Evolutionary conservation across 2,797 vertebrate species (phyloP).

Genomic region (Eulemur coronatus): DNA sequence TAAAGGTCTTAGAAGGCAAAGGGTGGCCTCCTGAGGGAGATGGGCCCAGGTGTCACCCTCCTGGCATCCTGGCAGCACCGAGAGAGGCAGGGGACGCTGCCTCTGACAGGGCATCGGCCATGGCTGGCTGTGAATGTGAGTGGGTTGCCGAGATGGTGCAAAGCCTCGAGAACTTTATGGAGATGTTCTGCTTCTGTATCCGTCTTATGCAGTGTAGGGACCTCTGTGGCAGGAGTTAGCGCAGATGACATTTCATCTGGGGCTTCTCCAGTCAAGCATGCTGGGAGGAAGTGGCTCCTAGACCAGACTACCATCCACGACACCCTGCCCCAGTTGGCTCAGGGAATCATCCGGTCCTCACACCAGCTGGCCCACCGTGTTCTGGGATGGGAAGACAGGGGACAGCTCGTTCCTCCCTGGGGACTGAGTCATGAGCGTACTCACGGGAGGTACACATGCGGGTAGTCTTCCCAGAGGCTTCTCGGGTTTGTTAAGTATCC

Average conservation of each 20-base stretch:
- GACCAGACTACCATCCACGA: not conserved
- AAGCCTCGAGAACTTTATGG: not conserved
- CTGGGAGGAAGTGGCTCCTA: not conserved
- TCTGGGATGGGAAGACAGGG: not conserved
- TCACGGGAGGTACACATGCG: constrained; percentile 96
- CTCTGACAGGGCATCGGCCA: not conserved
- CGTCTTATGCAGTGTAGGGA: accelerated
- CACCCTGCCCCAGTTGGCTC: accelerated
- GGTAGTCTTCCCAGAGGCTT: constrained; percentile 98
- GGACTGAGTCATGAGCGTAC: constrained; percentile 60
- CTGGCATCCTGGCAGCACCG: not conserved
- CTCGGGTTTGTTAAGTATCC: constrained; percentile 94
- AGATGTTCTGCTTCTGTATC: not conserved
- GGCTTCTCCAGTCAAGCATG: not conserved
- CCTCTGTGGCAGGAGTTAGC: not conserved
- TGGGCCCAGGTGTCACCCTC: not conserved
- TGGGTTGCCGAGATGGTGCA: not conserved
- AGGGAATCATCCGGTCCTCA: accelerated
- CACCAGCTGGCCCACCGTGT: not conserved
- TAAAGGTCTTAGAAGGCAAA: not conserved
- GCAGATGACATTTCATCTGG: not conserved
- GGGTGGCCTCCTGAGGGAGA: not conserved
- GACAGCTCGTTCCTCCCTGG: not conserved
- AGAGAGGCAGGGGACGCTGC: not conserved
- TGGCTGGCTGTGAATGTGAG: accelerated